These are phyloP conservation scores for Aphis gossypii DNA, from an alignment of 1,140 invertebrate species.

Conservation along the genomic window DNA sequence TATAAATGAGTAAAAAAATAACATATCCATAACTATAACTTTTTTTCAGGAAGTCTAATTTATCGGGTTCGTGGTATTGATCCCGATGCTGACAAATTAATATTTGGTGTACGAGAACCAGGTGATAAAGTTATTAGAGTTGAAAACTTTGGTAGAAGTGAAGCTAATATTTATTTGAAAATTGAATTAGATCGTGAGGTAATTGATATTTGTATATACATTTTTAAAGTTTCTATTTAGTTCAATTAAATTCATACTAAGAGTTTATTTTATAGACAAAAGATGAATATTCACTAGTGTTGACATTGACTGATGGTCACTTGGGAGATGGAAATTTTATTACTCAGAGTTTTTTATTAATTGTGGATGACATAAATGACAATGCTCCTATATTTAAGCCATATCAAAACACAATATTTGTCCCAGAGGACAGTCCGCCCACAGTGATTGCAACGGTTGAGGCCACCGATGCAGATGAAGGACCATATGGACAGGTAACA, in stretches of 20 bases:
- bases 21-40: not conserved
- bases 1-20: not conserved
- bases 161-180: slow-evolving; percentile 87
- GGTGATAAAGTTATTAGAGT: slow-evolving; percentile 85
- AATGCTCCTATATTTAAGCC: slow-evolving; percentile 87
- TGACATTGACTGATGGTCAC: slow-evolving; percentile 88
- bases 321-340: slow-evolving; percentile 87
- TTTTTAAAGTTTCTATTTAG: not conserved
- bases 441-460: slow-evolving; percentile 81
- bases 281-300: slow-evolving; percentile 86
- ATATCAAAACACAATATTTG: slow-evolving; percentile 80
- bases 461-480: slow-evolving; percentile 88
- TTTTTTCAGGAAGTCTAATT: slow-evolving; percentile 78
- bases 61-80: slow-evolving; percentile 83
- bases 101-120: slow-evolving; percentile 81
- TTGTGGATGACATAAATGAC: slow-evolving; percentile 93
- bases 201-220: slow-evolving; percentile 60
- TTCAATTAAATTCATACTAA: not conserved
- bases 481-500: slow-evolving; percentile 86
- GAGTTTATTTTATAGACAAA: slow-evolving; percentile 67
- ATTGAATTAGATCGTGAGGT: slow-evolving; percentile 91
- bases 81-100: slow-evolving; percentile 82
- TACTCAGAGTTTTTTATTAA: slow-evolving; percentile 84
- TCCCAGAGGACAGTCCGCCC: slow-evolving; percentile 79
- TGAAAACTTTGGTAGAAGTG: slow-evolving; percentile 78